phyloP scores from a whole-genome alignment of 2,797 vertebrate genomes.

The Brachyrhaphis roseni region DNA sequence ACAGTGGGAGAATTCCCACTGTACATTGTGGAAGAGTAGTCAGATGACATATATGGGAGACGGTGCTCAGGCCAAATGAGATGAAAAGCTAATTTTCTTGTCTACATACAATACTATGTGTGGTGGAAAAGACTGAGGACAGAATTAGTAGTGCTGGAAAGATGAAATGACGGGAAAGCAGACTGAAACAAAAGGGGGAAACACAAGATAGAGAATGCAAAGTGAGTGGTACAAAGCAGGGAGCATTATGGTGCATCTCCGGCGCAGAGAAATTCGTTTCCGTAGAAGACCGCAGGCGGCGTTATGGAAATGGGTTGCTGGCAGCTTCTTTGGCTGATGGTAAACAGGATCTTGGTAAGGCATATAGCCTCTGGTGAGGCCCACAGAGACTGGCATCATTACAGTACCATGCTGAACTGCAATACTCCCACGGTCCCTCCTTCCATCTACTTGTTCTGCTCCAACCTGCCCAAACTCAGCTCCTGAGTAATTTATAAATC shows the following conservation, averaged over 20 bases:
- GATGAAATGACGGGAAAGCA: constrained; percentile 45
- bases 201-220: constrained; percentile 65
- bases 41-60: neutral
- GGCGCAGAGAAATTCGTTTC: constrained; percentile 76
- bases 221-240: constrained; percentile 63
- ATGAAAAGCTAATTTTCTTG: neutral
- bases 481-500: constrained; percentile 81
- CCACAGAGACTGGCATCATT: constrained; percentile 68
- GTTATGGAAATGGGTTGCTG: constrained; percentile 84
- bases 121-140: neutral
- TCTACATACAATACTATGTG: neutral
- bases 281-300: constrained; percentile 75
- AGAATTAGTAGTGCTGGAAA: constrained; percentile 39
- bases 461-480: constrained; percentile 72
- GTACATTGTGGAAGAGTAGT: neutral
- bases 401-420: constrained; percentile 43
- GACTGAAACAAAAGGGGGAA: constrained; percentile 64
- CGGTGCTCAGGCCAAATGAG: neutral
- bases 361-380: constrained; percentile 84
- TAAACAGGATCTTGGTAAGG: constrained; percentile 89
- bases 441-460: constrained; percentile 70
- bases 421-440: constrained; percentile 67
- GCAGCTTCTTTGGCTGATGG: constrained; percentile 83
- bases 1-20: neutral
- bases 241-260: constrained; percentile 68